Evolutionary conservation across 2,888 invertebrate genomes (phyloP), one percentile per base, ranked within the genome.

Genomic region (Acronicta psi): DNA sequence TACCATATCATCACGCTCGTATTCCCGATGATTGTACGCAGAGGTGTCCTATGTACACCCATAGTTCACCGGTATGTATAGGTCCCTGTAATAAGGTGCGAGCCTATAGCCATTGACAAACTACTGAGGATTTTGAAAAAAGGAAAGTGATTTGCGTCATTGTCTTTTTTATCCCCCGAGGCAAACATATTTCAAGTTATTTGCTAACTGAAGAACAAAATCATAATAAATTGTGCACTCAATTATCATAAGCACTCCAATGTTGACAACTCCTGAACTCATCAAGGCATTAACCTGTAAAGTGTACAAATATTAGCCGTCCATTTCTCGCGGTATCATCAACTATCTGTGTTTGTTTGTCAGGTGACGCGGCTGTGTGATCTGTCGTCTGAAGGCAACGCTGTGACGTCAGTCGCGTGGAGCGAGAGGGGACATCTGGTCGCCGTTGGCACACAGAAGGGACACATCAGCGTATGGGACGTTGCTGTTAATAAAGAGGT

Each of bases 361-460:
- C 79, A 96, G 96, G 98, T 99, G 69, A 99, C 99, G 23, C 95
- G 99, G 82, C 94, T 99, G 36, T 99, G 99, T 93, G 99, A 99
- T 93, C 95, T 99, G 60, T 97, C 98, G 8, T 96, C 96, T 37
- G 99, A 99, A 87, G 97, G 97, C 29, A 99, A 99, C 88, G 97
- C 98, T 8, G 99, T 99, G 34, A 99, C 99, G 5, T 99, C 99
- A 1, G 99, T 99, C 18, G 98, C 99, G 46, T 99, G 99, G 99
- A 98, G 99, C 85, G 99, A 99, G 86, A 95, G 99, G 73, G 99
- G 99, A 13, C 98, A 99, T 86, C 95, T 98, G 42, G 98, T 99
- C 6, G 99, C 99, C 0, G 99, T 99, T 29, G 99, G 99, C 25
- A 99, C 99, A 11, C 98, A 99, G 93, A 97, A 98, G 84, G 99